A percentile compares a stretch with the other conserved stretches of the same genome.
Conservation (phyloP, 1,140 invertebrate genomes). For the Drosophila nannoptera region DNA sequence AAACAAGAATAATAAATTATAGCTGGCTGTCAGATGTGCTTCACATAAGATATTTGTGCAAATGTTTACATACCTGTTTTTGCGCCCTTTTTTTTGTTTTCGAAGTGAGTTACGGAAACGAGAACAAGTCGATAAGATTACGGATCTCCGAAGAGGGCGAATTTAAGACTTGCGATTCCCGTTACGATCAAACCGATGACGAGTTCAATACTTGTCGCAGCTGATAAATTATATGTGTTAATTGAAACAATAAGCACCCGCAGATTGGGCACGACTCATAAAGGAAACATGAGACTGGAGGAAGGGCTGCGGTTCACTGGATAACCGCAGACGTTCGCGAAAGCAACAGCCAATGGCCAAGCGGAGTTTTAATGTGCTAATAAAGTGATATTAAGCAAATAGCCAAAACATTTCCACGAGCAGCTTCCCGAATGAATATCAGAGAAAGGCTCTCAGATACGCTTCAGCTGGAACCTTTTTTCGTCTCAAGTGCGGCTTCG, state of each 20-base stretch:
- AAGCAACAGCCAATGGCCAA: slow-evolving; percentile 6
- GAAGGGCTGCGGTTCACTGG: slow-evolving; percentile 22
- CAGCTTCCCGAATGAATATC: background rate
- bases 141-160: slow-evolving; percentile 11
- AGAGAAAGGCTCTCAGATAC: too few species aligned
- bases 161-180: slow-evolving; percentile 8
- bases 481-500: too few species aligned
- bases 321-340: background rate
- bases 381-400: background rate
- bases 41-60: slow-evolving; percentile 28
- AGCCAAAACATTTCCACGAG: too few species aligned
- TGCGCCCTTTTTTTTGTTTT: background rate
- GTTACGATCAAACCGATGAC: slow-evolving; percentile 16
- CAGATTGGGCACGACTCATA: slow-evolving; percentile 20
- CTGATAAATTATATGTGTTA: slow-evolving; percentile 12
- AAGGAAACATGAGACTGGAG: slow-evolving; percentile 26
- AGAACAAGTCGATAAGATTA: slow-evolving; percentile 38
- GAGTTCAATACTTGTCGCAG: background rate
- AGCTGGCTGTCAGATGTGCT: slow-evolving; percentile 18
- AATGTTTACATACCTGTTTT: slow-evolving; percentile 25
- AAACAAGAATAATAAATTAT: slow-evolving; percentile 12
- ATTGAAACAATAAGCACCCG: slow-evolving; percentile 32
- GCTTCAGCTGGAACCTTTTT: too few species aligned
- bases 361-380: slow-evolving; percentile 6
- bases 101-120: slow-evolving; percentile 24